Percentiles rank a stretch among this genome's conserved stretches.
phyloP scores from a whole-genome alignment of 2,113 vertebrate genomes.

The Rhineura floridana region DNA sequence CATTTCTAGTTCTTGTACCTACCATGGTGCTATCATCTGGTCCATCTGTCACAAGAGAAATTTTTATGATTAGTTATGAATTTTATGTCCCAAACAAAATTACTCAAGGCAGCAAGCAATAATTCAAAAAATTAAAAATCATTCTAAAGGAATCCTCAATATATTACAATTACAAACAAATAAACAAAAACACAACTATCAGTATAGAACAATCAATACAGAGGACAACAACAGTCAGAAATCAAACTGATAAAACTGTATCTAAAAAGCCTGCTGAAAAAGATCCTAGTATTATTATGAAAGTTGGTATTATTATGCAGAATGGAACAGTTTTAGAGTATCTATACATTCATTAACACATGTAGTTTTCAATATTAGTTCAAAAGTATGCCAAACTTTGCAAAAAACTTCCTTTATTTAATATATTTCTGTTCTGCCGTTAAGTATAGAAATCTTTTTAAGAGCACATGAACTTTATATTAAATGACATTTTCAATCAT shows the following conservation, averaged over 20 bases:
- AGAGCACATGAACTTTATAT: conserved; percentile 54
- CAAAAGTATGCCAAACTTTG: conserved; percentile 49
- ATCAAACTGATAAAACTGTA: neutral
- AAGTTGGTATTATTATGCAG: neutral
- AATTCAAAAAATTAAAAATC: neutral
- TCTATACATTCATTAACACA: neutral
- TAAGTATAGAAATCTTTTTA: conserved; percentile 45
- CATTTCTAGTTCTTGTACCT: too few species aligned
- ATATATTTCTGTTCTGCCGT: conserved; percentile 23
- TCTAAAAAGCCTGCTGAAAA: neutral
- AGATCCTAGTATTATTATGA: neutral
- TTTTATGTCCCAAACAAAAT: too few species aligned
- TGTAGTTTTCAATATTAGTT: conserved; percentile 14
- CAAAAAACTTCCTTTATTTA: conserved; percentile 51
- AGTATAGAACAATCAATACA: neutral
- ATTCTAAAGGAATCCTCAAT: neutral
- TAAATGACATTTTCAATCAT: conserved; percentile 53
- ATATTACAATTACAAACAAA: neutral
- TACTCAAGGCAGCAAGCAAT: neutral
- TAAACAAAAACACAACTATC: neutral
- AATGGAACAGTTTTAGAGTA: neutral
- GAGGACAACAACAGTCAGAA: neutral
- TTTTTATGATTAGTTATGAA: neutral
- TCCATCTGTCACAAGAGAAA: neutral
- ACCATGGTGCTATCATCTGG: too few species aligned